Evolutionary conservation across 2,888 invertebrate genomes (phyloP).

Genomic region (Ochropacha duplaris): DNA sequence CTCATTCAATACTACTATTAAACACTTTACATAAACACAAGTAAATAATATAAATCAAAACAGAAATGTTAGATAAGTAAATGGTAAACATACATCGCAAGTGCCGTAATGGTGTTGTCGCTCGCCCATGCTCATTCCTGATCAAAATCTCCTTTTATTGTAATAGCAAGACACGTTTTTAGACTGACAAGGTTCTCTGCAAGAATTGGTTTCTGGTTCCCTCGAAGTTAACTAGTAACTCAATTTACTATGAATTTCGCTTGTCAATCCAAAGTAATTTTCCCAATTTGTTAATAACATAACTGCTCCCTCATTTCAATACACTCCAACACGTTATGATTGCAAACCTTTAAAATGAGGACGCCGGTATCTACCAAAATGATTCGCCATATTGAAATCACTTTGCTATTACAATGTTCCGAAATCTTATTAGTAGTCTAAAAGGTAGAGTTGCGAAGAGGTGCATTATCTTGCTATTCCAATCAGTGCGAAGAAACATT

Average conservation of each 20-base stretch:
- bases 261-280: neutral
- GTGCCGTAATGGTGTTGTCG: conserved; percentile 17
- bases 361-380: neutral
- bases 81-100: conserved; percentile 32
- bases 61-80: conserved; percentile 7
- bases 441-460: neutral
- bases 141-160: conserved; percentile 24
- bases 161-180: conserved; percentile 21
- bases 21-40: too few relatives aligned
- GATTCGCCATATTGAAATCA: neutral
- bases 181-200: too few relatives aligned
- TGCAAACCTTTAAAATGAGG: neutral
- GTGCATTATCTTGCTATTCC: neutral
- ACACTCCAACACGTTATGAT: neutral
- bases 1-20: neutral
- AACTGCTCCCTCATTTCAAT: neutral
- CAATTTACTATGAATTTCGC: too few relatives aligned
- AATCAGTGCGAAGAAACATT: conserved; percentile 11
- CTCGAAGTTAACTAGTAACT: too few relatives aligned
- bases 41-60: neutral
- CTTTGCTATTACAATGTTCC: neutral
- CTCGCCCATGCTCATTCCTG: conserved; percentile 58
- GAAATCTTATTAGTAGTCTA: neutral
- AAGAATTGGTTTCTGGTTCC: too few relatives aligned
- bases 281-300: neutral